phyloP scores from a whole-genome alignment of 2,797 vertebrate genomes.

The Alosa sapidissima region DNA sequence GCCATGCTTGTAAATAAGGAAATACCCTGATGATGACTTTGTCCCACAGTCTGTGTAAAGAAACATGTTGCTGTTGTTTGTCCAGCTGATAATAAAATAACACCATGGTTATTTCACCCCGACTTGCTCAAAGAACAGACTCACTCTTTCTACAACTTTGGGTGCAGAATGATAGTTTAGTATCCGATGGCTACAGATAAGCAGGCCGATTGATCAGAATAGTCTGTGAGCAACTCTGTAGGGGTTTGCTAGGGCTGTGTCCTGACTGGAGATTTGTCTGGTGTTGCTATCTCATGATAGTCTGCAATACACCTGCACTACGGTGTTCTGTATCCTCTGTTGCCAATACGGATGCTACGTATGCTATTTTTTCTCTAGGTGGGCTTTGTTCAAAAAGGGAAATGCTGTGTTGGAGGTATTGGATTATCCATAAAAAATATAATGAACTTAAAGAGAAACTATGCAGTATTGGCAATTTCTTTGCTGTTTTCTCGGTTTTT shows the following conservation, averaged over 20 bases:
- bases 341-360: not conserved
- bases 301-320: not conserved
- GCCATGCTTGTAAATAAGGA: not conserved
- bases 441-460: not conserved
- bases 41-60: not conserved
- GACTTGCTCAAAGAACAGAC: not conserved
- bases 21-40: not conserved
- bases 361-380: not conserved
- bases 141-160: not conserved
- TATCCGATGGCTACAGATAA: not conserved
- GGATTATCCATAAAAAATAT: not conserved
- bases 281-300: not conserved
- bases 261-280: too few species aligned
- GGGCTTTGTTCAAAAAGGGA: not conserved
- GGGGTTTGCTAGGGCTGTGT: not conserved
- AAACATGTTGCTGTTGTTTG: not conserved
- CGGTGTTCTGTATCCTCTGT: not conserved
- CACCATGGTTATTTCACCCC: not conserved
- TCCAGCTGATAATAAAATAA: not conserved
- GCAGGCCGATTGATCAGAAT: not conserved
- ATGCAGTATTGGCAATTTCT: too few species aligned
- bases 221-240: not conserved
- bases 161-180: not conserved
- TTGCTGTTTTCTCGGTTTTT: too few species aligned
- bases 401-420: not conserved